Base-by-base conservation (phyloP, 53 echinoderm and acorn worm genomes). In the Echinarachnius parma region DNA sequence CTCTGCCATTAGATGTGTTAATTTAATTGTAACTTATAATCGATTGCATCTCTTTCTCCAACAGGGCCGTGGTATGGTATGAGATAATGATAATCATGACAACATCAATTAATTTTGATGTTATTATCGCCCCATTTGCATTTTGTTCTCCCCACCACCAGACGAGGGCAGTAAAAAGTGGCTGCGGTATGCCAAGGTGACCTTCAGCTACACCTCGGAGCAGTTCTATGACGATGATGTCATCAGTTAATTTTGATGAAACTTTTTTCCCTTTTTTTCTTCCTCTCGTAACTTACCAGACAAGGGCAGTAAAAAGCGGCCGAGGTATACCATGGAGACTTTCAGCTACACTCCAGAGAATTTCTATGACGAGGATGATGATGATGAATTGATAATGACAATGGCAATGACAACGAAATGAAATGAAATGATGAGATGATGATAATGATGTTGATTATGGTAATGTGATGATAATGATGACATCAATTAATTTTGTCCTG, bases 161-260 rank as follows among this genome's bases (percentile, higher is more conserved):
- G 75, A 75, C 59, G 44, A 64, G 1, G 60, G 48, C 0, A 77
- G 48, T 52, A 62, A 86, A 32, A 74, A 59, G 48, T 77, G 87
- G 55, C 71, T 81, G 64, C 34, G 86, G 19, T 75, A 87, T 39
- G 93, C 93, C 26, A 91, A 85, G 36, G 95, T 95, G 16, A 78
- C 91, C 21, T 95, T 57, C 66, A 95, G 95, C 76, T 95, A 95
- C 46, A n/a, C n/a, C n/a, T n/a, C n/a, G n/a, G n/a, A n/a, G n/a
- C n/a, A n/a, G n/a, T n/a, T n/a, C n/a, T n/a, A 13, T 7, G 7
- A 39, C 13, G 13, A 13, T 39, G 42, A 39, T 39, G 13, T 39
- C 42, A 39, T 7, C 42, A 39, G 7, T 13, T 39, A 39, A 39
- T 39, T 9, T n/a, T n/a, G n/a, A n/a, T n/a, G n/a, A n/a, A 9